Evolutionary conservation across 2,888 invertebrate species (phyloP).

Genomic region (Dendrolimus houi): DNA sequence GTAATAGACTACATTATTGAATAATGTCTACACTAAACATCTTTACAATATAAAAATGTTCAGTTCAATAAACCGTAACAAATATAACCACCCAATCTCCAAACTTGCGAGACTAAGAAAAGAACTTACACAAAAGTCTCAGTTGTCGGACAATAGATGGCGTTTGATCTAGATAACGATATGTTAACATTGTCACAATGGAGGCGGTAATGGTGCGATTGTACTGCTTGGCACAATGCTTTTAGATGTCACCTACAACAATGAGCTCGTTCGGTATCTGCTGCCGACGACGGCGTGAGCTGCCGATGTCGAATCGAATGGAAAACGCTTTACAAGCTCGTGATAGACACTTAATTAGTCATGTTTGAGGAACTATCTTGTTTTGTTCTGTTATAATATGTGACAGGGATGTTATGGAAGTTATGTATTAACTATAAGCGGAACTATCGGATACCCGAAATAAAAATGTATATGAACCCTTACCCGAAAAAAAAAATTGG

Average conservation of each 20-base stretch:
- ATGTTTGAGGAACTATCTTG: not conserved
- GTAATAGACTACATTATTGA: too few species aligned
- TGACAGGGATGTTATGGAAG: too few species aligned
- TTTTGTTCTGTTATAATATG: too few species aligned
- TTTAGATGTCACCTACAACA: slow-evolving; percentile 68
- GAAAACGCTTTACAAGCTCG: slow-evolving; percentile 31
- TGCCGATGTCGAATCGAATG: slow-evolving; percentile 50
- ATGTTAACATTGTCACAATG: slow-evolving; percentile 75
- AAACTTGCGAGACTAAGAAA: slow-evolving; percentile 36
- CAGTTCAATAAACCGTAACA: slow-evolving; percentile 29
- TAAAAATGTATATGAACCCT: too few species aligned
- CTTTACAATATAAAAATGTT: slow-evolving; percentile 2
- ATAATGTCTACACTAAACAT: too few species aligned
- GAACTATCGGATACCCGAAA: too few species aligned
- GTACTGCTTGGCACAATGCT: slow-evolving; percentile 69
- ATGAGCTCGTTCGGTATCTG: slow-evolving; percentile 62
- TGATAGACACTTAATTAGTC: slow-evolving; percentile 7
- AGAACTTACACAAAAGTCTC: slow-evolving; percentile 56
- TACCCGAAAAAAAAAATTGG: too few species aligned
- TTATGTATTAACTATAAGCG: too few species aligned
- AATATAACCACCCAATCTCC: slow-evolving; percentile 30
- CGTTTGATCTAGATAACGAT: slow-evolving; percentile 74
- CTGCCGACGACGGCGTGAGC: slow-evolving; percentile 53
- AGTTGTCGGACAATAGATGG: slow-evolving; percentile 67
- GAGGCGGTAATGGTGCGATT: slow-evolving; percentile 71